These are phyloP conservation scores for Nomada hirtipes DNA, from an alignment of 2,888 invertebrate species.

Conservation along the genomic window DNA sequence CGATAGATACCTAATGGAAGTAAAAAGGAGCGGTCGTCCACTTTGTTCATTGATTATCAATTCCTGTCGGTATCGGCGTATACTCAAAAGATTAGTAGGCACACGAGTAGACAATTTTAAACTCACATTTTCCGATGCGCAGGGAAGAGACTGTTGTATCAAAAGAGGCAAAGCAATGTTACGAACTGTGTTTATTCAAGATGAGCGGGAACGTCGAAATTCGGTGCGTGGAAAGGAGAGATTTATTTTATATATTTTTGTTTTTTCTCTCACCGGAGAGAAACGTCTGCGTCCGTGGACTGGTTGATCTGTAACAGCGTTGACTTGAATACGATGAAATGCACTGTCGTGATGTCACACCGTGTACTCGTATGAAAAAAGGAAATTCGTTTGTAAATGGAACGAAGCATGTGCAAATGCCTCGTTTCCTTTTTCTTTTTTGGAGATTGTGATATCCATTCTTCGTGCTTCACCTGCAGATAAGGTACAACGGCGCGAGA, in stretches of 20 bases:
- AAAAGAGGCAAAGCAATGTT: slow-evolving; percentile 40
- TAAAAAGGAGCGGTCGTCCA: background rate
- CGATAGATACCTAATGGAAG: background rate
- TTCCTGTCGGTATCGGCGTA: slow-evolving; percentile 47
- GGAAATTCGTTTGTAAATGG: background rate
- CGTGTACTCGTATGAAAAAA: background rate
- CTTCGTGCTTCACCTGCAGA: slow-evolving; percentile 4
- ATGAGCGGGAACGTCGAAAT: slow-evolving; percentile 7
- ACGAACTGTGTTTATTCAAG: slow-evolving; percentile 1
- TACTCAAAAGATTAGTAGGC: slow-evolving; percentile 48
- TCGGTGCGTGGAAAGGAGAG: slow-evolving; percentile 11
- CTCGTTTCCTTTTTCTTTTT: background rate
- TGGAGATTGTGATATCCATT: background rate
- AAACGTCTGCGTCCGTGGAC: background rate
- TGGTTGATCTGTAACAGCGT: slow-evolving; percentile 26
- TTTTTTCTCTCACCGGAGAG: background rate
- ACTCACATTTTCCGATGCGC: slow-evolving; percentile 33
- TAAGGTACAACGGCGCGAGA: slow-evolving; percentile 16
- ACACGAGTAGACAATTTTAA: slow-evolving; percentile 50
- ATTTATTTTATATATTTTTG: slow-evolving; percentile 8
- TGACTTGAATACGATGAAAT: slow-evolving; percentile 26
- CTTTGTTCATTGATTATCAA: slow-evolving; percentile 35
- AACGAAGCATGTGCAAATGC: background rate
- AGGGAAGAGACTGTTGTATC: slow-evolving; percentile 52
- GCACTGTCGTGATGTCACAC: slow-evolving; percentile 27